Evolutionary conservation across 64 coral and sea anemone species (phyloP), one percentile per base, ranked within the genome.

Genomic region (Actinia equina): DNA sequence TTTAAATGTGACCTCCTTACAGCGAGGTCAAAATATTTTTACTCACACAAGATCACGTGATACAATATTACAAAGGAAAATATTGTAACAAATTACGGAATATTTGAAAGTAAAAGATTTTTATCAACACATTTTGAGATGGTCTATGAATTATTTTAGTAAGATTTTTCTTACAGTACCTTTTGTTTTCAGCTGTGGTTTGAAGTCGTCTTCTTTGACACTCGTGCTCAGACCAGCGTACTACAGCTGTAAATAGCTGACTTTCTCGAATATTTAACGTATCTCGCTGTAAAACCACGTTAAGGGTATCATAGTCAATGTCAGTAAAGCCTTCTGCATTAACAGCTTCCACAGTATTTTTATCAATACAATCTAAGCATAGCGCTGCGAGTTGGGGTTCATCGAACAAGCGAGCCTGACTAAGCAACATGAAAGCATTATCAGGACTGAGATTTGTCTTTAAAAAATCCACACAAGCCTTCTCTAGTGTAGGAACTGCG

Each of bases 361-460:
- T 98, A 43, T 98, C 96, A 82, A 98, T 98, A 59, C 96, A 98
- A 78, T 98, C 96, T 10, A 98, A 84, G 49, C 96, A 98, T 0
- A 94, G 63, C 23, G 88, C 84, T 5, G 96, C 96, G 52, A 98
- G 83, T 25, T 94, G 96, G 2, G 93, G 88, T 83, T 98, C 96
- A 49, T 98, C 96, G 52, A 98, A 98, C 23, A 98, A 83, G 23
- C 96, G 83, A 19, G 96, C 96, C 86, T 98, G 96, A 82, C 93
- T 98, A 16, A 98, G 55, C 77, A 98, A 92, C 96, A 98, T 98
- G 58, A 98, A 98, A 4, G 96, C 96, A 62, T 98, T 98, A 60
- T 98, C 96, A 27, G 96, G 87, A n/a, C 90, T 88, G n/a, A 98
- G 83, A 90, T 98, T 98, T 83, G 94, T 98, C 90, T 98, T 98